A percentile compares a stretch with the other conserved stretches of the same genome.
phyloP scores from a whole-genome alignment of 2,113 vertebrate species.

The Alethe castanea region DNA sequence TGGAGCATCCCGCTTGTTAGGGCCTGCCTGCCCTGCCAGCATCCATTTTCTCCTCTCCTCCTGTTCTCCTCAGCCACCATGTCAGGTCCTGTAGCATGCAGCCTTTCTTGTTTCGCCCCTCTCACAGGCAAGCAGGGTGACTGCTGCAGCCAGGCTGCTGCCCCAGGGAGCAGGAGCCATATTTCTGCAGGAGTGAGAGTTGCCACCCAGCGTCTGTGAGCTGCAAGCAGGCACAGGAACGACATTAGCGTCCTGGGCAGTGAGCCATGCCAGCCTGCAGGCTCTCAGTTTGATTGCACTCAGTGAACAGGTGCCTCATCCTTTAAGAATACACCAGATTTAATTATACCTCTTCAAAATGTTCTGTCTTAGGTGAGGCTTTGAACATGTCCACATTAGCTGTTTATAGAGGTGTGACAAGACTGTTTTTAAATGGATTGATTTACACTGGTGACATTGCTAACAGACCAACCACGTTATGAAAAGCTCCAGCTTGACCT shows the following conservation, averaged over 20 bases:
- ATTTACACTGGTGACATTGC: background rate
- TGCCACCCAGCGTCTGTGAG: background rate
- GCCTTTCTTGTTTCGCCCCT: background rate
- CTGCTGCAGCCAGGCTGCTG: background rate
- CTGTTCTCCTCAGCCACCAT: background rate
- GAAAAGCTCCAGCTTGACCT: background rate
- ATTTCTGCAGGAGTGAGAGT: background rate
- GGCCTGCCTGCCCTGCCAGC: constrained; percentile 1
- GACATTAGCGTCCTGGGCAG: background rate
- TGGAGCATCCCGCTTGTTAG: background rate
- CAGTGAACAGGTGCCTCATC: background rate
- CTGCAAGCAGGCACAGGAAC: background rate
- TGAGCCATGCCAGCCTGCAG: background rate
- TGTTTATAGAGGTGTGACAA: background rate
- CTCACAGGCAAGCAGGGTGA: background rate
- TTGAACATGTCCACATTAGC: background rate
- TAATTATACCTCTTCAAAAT: background rate
- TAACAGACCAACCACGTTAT: background rate
- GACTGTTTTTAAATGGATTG: background rate
- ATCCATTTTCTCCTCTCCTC: background rate
- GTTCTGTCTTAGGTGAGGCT: background rate
- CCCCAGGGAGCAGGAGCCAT: background rate
- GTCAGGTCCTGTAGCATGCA: accelerated
- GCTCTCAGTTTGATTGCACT: background rate
- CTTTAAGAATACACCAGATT: background rate